Conservation (phyloP, 2,888 invertebrate genomes). For the Drosophila helvetica region DNA sequence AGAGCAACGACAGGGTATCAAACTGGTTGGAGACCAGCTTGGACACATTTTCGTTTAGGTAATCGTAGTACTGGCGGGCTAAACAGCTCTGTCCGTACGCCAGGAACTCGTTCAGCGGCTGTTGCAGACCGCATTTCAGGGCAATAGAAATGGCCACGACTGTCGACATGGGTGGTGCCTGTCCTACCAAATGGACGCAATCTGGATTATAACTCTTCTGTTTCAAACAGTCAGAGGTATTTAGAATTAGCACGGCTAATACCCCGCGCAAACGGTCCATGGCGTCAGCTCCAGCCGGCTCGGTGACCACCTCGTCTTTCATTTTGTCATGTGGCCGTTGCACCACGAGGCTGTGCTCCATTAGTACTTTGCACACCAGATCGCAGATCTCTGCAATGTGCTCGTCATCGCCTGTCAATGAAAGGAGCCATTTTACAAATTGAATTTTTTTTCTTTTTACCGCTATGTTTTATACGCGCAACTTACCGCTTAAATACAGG, state of each 20-base stretch:
- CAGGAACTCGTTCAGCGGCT: constrained; percentile 50
- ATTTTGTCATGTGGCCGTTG: not conserved
- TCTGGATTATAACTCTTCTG: constrained; percentile 28
- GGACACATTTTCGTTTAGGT: constrained; percentile 30
- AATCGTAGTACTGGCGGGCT: constrained; percentile 47
- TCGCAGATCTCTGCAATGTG: constrained; percentile 26
- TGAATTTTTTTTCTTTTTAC: not conserved
- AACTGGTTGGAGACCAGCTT: constrained; percentile 10
- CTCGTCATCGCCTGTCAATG: constrained; percentile 54
- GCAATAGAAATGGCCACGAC: constrained; percentile 48
- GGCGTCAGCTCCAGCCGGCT: constrained; percentile 1
- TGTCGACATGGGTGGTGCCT: constrained; percentile 43
- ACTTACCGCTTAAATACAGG: constrained; percentile 58
- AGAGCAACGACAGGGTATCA: constrained; percentile 18
- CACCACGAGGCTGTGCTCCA: constrained; percentile 47
- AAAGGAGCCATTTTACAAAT: not conserved
- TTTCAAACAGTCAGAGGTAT: constrained; percentile 22
- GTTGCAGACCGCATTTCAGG: constrained; percentile 48
- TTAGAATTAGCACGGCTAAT: constrained; percentile 47
- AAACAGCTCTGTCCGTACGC: constrained; percentile 56
- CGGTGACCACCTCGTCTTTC: not conserved
- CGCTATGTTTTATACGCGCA: not conserved
- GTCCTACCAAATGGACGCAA: constrained; percentile 49
- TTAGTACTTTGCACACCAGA: constrained; percentile 32
- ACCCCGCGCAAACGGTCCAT: constrained; percentile 57